Evolutionary conservation across 2,113 vertebrate species (phyloP), one percentile per base, ranked within the genome.

Genomic region (Pomatostomus ruficeps): DNA sequence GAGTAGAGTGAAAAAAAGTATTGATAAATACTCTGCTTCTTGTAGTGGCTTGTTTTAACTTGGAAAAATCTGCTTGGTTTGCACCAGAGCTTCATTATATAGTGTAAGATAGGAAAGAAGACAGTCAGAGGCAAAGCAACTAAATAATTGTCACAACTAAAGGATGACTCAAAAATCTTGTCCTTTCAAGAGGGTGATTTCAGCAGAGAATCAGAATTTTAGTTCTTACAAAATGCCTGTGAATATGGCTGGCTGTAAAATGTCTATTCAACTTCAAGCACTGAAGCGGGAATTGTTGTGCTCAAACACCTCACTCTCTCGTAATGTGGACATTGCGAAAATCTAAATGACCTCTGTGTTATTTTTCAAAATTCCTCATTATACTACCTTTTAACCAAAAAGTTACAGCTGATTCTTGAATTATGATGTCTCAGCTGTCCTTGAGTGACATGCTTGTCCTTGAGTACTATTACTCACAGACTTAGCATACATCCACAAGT

Each of bases 1-100:
- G 59, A 88, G 66, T 36, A 87, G 25, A 78, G 67, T 76, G 43
- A 76, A 78, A 96, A 75, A 70, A 61, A 29, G 1, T 78, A 80
- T 46, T 75, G 57, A 96, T 89, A 93, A 91, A 95, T 87, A 6
- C 29, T 68, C n/a, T 8, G n/a, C n/a, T 90, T 89, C 93, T 88
- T 71, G 25, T 33, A 24, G 1, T 22, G 38, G 6, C 57, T 38
- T 88, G 23, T 45, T 93, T 85, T 70, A 78, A 66, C 40, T 91
- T 19, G 67, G n/a, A 88, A 82, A 82, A 71, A 40, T 67, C 17
- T 91, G 45, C 26, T 57, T 71, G 35, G 5, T 85, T 79, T 91
- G 42, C 40, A 88, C 28, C 10, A 91, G 16, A 85, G 23, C 36
- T 54, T 94, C 58, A 57, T 85, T 91, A 84, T 12, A 59, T 58